phyloP scores from a whole-genome alignment of 2,888 invertebrate genomes.

The Melinaea marsaeus region DNA sequence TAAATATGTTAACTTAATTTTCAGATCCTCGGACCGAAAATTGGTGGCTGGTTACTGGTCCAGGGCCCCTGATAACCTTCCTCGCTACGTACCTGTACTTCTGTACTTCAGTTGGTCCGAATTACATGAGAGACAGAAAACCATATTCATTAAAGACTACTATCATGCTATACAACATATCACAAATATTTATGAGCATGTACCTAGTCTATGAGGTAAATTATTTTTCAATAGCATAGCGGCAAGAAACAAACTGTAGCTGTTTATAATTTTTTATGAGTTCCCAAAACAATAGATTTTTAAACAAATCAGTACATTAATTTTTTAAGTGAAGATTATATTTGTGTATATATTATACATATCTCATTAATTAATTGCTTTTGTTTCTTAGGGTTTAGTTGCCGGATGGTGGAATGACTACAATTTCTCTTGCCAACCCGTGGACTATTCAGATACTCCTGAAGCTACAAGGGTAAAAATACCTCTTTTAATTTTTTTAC shows the following conservation, averaged over 20 bases:
- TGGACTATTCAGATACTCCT: conserved; percentile 79
- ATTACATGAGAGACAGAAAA: conserved; percentile 85
- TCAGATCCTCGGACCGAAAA: conserved; percentile 86
- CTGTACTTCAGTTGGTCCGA: conserved; percentile 85
- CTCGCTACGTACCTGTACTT: conserved; percentile 83
- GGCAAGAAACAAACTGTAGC: not conserved
- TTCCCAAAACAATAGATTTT: no score
- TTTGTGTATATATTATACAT: no score
- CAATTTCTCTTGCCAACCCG: conserved; percentile 84
- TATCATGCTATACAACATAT: conserved; percentile 89
- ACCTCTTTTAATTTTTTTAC: not conserved
- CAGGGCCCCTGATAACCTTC: conserved; percentile 82
- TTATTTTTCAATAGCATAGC: not conserved
- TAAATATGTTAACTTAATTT: conserved; percentile 34
- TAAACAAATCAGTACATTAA: no score
- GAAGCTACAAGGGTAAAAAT: conserved; percentile 79
- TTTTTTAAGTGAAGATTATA: no score
- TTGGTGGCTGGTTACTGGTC: conserved; percentile 88
- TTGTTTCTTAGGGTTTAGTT: conserved; percentile 64
- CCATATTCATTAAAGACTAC: conserved; percentile 84
- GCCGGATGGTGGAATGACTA: conserved; percentile 79
- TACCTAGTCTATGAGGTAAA: conserved; percentile 80
- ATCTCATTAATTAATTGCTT: conserved; percentile 1
- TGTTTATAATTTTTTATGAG: no score
- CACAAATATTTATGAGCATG: conserved; percentile 90